Percentiles rank a stretch among this genome's conserved stretches.
phyloP scores from a whole-genome alignment of 37 sponge, comb jelly and placozoan species.

The Hexactinellida sp. region DNA sequence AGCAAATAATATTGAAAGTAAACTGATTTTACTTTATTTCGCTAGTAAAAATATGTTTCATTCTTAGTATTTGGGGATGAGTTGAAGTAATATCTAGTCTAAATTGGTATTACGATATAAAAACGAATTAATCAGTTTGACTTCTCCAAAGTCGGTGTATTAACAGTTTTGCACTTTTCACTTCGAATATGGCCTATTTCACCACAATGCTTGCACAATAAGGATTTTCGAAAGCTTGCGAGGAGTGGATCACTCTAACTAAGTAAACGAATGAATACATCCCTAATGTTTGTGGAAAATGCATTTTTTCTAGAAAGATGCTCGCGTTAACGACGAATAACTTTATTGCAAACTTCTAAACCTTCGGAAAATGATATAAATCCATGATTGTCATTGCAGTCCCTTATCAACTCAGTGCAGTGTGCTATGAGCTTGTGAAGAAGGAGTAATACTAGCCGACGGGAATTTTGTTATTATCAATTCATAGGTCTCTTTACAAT shows the following conservation, averaged over 20 bases:
- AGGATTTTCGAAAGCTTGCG: neutral
- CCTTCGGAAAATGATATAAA: neutral
- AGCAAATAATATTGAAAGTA: neutral
- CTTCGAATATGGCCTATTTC: neutral
- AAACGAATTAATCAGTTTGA: too few species aligned
- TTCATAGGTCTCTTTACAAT: neutral
- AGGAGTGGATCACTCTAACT: neutral
- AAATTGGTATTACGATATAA: neutral
- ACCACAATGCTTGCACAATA: neutral
- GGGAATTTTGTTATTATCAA: neutral
- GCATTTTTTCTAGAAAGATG: neutral
- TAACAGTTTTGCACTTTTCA: neutral
- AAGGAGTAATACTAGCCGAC: neutral
- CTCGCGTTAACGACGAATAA: neutral
- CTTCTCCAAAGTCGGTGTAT: neutral
- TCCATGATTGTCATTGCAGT: neutral
- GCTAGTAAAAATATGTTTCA: too few species aligned
- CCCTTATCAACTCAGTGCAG: neutral
- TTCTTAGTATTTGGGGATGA: too few species aligned
- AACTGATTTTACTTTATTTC: too few species aligned
- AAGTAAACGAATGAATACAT: neutral
- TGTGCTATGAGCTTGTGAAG: too few species aligned
- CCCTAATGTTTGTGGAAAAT: too few species aligned
- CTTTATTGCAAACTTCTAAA: neutral
- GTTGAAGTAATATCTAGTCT: neutral